Base-by-base conservation (phyloP, 2,888 invertebrate genomes). In the Habroteleia sp. region DNA sequence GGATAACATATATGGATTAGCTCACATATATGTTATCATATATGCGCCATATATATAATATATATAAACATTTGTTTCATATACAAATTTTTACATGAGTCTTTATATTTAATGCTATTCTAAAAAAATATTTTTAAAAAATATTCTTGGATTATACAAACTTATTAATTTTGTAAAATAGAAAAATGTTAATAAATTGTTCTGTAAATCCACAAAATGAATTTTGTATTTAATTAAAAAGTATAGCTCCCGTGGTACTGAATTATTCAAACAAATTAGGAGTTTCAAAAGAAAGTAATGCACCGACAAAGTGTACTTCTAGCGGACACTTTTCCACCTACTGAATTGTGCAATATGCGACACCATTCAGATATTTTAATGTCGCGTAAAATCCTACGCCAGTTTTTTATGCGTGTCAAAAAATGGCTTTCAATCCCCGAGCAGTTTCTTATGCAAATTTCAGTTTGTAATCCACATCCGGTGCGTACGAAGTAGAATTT, bases 371-470 rank as follows among this genome's bases (percentile, higher is more conserved):
- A 62, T 6, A 46, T 35, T 54, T 63, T 33, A 63, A 48, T 46
- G 58, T 13, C 27, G 41, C 58, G 48, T 52, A 31, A 62, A 71
- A 35, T 60, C 71, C 71, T 63, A 71, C 71, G 63, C 71, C 29
- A 50, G 16, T 68, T 56, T 68, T 68, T 69, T 44, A 11, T 29
- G 11, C 20, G 27, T 44, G 37, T 16, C 35, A 69, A 50, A 69
- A 58, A 41, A 27, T 31, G 20, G 3, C 41, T 48, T 39, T 31
- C 56, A 23, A 41, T 44, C 39, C 31, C 7, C 33, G 27, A 35
- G 41, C 48, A 41, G 50, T 68, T 68, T 58, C 68, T 69, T 60
- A 60, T 52, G 69, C 60, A 35, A 58, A 68, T 68, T 29, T 54
- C 17, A 33, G 0, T 25, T 14, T 11, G 27, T 17, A 48, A 39